Evolutionary conservation across 2,113 vertebrate species (phyloP).

Genomic region (Scomber scombrus): DNA sequence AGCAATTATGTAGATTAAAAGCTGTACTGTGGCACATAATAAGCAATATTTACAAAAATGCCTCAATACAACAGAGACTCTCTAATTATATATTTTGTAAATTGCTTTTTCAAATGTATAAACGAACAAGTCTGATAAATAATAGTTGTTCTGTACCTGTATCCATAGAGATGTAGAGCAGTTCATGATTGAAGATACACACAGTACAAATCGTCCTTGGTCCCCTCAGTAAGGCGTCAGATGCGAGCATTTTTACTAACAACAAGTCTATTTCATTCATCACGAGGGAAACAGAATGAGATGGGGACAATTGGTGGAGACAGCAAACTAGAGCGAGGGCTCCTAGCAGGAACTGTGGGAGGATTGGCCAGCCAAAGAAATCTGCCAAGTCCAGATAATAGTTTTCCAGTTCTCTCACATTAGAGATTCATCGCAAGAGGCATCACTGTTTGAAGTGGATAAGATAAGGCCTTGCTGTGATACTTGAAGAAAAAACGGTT

Average conservation of each 20-base stretch:
- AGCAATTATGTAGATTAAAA: neutral
- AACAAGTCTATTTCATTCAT: conserved; percentile 47
- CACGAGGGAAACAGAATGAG: conserved; percentile 33
- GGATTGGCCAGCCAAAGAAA: conserved; percentile 62
- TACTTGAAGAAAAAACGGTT: conserved; percentile 40
- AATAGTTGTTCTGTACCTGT: conserved; percentile 6
- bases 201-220: conserved; percentile 34
- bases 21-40: neutral
- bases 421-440: conserved; percentile 69
- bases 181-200: conserved; percentile 20
- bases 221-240: conserved; percentile 22
- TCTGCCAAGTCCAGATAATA: conserved; percentile 71
- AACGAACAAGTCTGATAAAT: neutral
- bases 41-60: too few species aligned
- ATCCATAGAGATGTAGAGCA: conserved; percentile 28
- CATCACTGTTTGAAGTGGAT: conserved; percentile 64
- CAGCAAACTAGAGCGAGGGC: conserved; percentile 32
- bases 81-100: neutral
- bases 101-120: neutral
- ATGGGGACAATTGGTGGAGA: conserved; percentile 46
- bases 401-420: conserved; percentile 72
- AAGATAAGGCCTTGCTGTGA: conserved; percentile 66
- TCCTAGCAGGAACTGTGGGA: conserved; percentile 22
- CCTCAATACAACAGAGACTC: too few species aligned
- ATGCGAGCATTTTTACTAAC: conserved; percentile 38